Base-by-base conservation (phyloP, 2,797 vertebrate genomes). In the Neomorphus geoffroyi region DNA sequence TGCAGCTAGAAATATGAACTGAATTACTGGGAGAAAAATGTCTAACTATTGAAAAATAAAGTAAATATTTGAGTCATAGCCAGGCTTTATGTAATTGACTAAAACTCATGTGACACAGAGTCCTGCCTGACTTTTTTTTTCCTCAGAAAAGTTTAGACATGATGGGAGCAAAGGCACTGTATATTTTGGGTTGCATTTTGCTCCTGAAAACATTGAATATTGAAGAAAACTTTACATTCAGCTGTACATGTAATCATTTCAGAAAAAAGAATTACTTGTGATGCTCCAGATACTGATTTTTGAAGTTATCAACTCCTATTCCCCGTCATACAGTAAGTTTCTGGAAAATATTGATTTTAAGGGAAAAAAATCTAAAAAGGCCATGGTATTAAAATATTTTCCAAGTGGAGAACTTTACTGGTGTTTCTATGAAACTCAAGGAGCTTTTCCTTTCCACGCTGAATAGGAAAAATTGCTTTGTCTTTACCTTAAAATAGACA, bases 61-160 rank as follows among this genome's bases (percentile, higher is more conserved):
- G 46, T 46, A 53, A 69, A 22, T 79, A 17, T 30, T 80, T 66
- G 9, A 41, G 14, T 61, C 67, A 37, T 50, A 82, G 32, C 27
- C 27, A 80, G 46, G 37, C 74, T 92, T 94, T 94, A 84, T 88
- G n/a, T 86, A 91, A 69, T 28, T 83, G 57, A 54, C 37, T 88
- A 71, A 74, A 86, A 65, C 48, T 74, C 53, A 33, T 23, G 19
- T 86, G 85, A 74, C 67, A 60, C 45, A 64, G 37, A 71, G 32
- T 74, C 27, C 26, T 85, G 46, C 15, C 30, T 39, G 17, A 10
- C 32, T 32, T 39, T 19, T 53, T 64, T 90, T 66, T 41, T 4
- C 4, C 5, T 72, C 28, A 43, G 33, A 70, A 58, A 77, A 61
- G 18, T 89, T 91, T 53, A 61, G 30, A 22, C 1, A 50, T 26